A percentile compares a stretch with the other conserved stretches of the same genome.
Evolutionary conservation across 2,888 invertebrate genomes (phyloP).

Genomic region (Eupithecia abbreviata): DNA sequence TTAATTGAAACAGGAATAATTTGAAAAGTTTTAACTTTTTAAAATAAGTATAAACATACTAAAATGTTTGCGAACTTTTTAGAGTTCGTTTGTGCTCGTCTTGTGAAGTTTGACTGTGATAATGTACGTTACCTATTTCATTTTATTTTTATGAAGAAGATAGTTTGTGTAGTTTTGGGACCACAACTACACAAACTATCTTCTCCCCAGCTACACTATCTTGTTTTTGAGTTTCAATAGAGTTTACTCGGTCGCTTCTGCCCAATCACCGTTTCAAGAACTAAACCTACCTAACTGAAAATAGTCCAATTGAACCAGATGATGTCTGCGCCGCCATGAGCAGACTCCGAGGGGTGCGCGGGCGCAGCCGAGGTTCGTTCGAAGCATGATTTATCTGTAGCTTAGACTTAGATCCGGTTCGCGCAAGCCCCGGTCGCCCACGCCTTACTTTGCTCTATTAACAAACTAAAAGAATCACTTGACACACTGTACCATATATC

Average conservation of each 20-base stretch:
- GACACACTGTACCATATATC: constrained; percentile 59
- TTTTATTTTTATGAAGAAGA: too few relatives aligned
- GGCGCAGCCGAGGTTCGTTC: constrained; percentile 56
- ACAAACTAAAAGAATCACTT: constrained; percentile 73
- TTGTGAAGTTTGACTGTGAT: too few relatives aligned
- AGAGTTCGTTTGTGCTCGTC: too few relatives aligned
- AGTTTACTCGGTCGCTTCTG: background rate
- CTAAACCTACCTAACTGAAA: constrained; percentile 40
- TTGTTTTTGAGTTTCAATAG: background rate
- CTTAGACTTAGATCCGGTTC: constrained; percentile 80
- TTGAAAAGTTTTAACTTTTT: too few relatives aligned
- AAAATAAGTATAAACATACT: too few relatives aligned
- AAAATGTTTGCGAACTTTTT: too few relatives aligned
- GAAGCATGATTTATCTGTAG: constrained; percentile 73
- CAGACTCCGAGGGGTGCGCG: constrained; percentile 39
- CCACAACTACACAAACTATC: too few relatives aligned
- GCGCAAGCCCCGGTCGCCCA: constrained; percentile 68
- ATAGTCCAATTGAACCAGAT: constrained; percentile 45
- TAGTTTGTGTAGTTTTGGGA: too few relatives aligned
- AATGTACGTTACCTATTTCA: too few relatives aligned
- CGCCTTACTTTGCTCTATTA: constrained; percentile 76
- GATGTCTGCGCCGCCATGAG: constrained; percentile 43
- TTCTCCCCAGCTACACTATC: too few relatives aligned
- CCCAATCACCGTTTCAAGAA: constrained; percentile 43
- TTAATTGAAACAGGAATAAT: too few relatives aligned